Evolutionary conservation across 1,140 invertebrate species (phyloP), one percentile per base, ranked within the genome.

Genomic region (Ceratoteleas bidentatus): DNA sequence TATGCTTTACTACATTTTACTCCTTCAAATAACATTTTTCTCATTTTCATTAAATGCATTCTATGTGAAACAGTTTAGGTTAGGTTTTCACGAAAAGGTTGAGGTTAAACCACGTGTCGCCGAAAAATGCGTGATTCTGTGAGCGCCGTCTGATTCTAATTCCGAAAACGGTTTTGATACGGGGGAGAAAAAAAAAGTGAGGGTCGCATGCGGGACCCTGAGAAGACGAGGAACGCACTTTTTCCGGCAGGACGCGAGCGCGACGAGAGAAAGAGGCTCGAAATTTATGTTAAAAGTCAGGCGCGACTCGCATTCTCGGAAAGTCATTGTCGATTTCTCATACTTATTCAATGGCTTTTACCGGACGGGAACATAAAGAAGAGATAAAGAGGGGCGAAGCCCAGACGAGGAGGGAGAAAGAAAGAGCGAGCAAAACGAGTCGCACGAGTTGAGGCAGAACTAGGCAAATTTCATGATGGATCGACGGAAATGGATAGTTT

Each of bases 241-340:
- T 83, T 74, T 54, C 64, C 70, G 60, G 38, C 56, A 52, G 73
- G 38, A 65, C 68, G 47, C 68, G 54, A 60, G 10, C 52, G 47
- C 45, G 62, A 34, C 38, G 47, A 60, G 65, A 70, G 49, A 79
- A 65, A 56, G 62, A 64, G 53, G 32, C 68, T 81, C 68, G 79
- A 86, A 89, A 89, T 89, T 87, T 88, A 89, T 88, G 86, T 88
- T 87, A 83, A 88, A 85, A 88, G 81, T 72, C 72, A 74, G 72
- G 72, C 83, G 82, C 84, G 75, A 81, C 74, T 81, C 72, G 75
- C 58, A 87, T 90, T 89, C 88, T 86, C 76, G 80, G 86, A 87
- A 89, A 88, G 85, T 89, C 87, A 89, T 89, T 89, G 89, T 89
- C 87, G 82, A 88, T 88, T 88, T 85, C 87, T 89, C 84, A 88